Conservation (phyloP, 2,113 vertebrate genomes). For the Triplophysa dalaica region DNA sequence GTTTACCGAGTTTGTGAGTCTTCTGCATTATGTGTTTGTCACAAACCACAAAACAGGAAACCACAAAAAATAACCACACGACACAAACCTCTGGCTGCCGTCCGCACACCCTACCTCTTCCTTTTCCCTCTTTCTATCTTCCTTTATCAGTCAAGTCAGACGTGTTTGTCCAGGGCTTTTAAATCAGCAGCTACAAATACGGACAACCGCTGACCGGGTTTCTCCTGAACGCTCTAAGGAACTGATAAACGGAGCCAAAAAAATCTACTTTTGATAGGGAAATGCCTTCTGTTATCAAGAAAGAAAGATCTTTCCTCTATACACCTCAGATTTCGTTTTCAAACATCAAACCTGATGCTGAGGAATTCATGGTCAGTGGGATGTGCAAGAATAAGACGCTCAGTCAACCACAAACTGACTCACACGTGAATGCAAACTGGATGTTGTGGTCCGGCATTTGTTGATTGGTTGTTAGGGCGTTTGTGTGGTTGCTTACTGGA, state of each 20-base stretch:
- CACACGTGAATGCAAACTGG: too few relatives aligned
- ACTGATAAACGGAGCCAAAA: too few relatives aligned
- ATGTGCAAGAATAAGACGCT: too few relatives aligned
- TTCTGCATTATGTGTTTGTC: background rate
- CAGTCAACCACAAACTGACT: too few relatives aligned
- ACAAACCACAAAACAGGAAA: constrained; percentile 1
- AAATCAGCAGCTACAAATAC: background rate
- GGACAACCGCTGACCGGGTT: background rate
- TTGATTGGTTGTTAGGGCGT: too few relatives aligned
- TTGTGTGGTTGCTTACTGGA: too few relatives aligned
- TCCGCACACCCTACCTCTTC: background rate
- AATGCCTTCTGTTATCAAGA: background rate
- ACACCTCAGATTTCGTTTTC: background rate
- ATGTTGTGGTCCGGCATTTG: too few relatives aligned
- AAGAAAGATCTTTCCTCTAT: background rate
- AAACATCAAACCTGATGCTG: too few relatives aligned
- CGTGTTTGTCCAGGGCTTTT: background rate
- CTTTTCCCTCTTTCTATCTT: background rate
- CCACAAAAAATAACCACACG: background rate
- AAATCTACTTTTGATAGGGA: too few relatives aligned
- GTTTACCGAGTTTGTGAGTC: background rate
- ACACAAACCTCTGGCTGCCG: background rate
- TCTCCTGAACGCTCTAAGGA: background rate
- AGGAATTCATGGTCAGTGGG: too few relatives aligned
- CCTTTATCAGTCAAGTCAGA: constrained; percentile 16